These are phyloP conservation scores for Drosophila bunnanda DNA, from an alignment of 2,888 invertebrate species.

Conservation along the genomic window DNA sequence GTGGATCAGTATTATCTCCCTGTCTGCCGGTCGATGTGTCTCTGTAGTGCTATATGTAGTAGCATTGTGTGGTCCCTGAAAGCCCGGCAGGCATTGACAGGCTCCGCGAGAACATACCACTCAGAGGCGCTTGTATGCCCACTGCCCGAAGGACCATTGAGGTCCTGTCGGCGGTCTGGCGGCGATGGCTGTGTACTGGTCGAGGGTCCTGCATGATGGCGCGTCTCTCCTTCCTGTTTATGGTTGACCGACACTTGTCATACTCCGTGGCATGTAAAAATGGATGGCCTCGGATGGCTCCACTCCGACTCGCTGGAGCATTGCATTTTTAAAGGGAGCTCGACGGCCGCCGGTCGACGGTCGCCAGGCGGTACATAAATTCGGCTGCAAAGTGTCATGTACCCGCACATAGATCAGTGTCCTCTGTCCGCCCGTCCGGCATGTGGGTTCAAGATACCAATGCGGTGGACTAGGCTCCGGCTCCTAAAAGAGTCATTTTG, in stretches of 20 bases:
- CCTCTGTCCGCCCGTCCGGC: slow-evolving; percentile 3
- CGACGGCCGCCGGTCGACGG: slow-evolving; percentile 13
- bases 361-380: slow-evolving; percentile 56
- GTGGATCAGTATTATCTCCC: not conserved
- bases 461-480: slow-evolving; percentile 19
- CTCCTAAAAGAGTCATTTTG: slow-evolving; percentile 61
- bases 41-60: not conserved
- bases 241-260: slow-evolving; percentile 69
- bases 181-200: slow-evolving; percentile 45
- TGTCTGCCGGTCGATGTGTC: not conserved
- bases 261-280: slow-evolving; percentile 43
- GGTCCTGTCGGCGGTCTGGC: slow-evolving; percentile 22
- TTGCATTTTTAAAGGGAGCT: slow-evolving; percentile 37
- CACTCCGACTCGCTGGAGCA: not conserved
- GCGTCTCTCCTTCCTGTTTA: slow-evolving; percentile 49
- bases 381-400: slow-evolving; percentile 41
- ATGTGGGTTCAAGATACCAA: slow-evolving; percentile 29
- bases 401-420: slow-evolving; percentile 49
- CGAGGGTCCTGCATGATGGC: slow-evolving; percentile 47
- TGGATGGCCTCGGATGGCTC: slow-evolving; percentile 18
- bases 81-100: slow-evolving; percentile 15
- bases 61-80: not conserved
- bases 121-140: slow-evolving; percentile 27
- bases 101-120: slow-evolving; percentile 27
- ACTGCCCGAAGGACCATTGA: slow-evolving; percentile 34